phyloP scores from a whole-genome alignment of 1,140 invertebrate genomes.

The Sitodiplosis mosellana region DNA sequence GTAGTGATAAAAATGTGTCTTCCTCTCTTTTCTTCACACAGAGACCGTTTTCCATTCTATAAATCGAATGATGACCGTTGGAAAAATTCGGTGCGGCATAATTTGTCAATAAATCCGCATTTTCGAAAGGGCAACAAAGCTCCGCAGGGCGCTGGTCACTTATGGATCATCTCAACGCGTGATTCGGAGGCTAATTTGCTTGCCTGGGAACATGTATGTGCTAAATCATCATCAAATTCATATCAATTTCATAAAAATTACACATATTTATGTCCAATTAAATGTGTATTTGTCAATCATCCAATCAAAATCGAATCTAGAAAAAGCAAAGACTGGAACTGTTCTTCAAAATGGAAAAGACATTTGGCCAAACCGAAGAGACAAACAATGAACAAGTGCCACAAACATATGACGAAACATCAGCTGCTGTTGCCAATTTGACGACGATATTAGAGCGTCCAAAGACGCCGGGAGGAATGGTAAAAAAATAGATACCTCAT shows the following conservation, averaged over 20 bases:
- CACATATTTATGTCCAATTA: not conserved
- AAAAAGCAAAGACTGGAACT: constrained; percentile 24
- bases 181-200: constrained; percentile 26
- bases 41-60: constrained; percentile 69
- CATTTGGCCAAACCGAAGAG: constrained; percentile 5
- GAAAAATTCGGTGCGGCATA: constrained; percentile 79
- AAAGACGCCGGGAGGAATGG: too few relatives aligned
- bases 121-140: constrained; percentile 72
- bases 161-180: constrained; percentile 60
- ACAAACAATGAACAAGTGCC: constrained; percentile 14
- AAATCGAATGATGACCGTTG: constrained; percentile 72
- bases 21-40: constrained; percentile 27
- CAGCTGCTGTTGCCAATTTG: not conserved
- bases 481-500: too few relatives aligned
- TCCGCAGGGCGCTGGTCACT: constrained; percentile 63
- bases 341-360: constrained; percentile 24
- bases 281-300: not conserved
- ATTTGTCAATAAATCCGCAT: constrained; percentile 75
- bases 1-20: too few relatives aligned
- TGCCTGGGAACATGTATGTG: constrained; percentile 25
- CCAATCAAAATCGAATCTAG: constrained; percentile 7
- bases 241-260: not conserved
- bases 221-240: not conserved
- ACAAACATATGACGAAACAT: constrained; percentile 6
- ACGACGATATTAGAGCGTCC: too few relatives aligned